Evolutionary conservation across 2,888 invertebrate genomes (phyloP), one percentile per base, ranked within the genome.

Genomic region (Chydorus sphaericus): DNA sequence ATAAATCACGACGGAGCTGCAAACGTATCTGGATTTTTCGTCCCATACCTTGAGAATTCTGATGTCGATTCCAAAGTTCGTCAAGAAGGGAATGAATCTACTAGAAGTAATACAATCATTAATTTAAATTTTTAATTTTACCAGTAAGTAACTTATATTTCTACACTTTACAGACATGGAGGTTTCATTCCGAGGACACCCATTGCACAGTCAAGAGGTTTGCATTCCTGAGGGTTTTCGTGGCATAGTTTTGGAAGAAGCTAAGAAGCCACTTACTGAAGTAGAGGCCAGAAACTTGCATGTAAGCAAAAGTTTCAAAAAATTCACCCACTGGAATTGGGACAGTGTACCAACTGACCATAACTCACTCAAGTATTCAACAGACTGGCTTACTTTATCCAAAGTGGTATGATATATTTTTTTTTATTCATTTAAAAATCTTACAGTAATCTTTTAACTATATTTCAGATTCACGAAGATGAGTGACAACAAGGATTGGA

Each of bases 291-390:
- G 58, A 20, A 74, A 72, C 60, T 69, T 77, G 50, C 71, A 73
- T 62, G 67, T 72, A 3, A 69, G 70, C 4, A 70, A 75, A 56
- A 69, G 65, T 28, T 83, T 83, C 65, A 69, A 76, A 14, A 71
- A 79, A 10, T 73, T 88, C 14, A 77, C 75, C 0, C 82, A 82
- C 64, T 90, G 89, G 89, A 88, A 89, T 65, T 88, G 86, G 78
- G 86, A 87, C 64, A 85, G 82, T 64, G 71, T 76, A 23, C 85
- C 88, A 0, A 80, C 83, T 0, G 77, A 77, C 60, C 82, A 83
- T 62, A 87, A 88, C 68, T 72, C 77, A 11, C 70, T 87, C 18
- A 67, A 72, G 0, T 77, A 81, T 63, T 81, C 84, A 0, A 64
- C 85, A 55, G 80, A 85, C 60, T 83, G 85, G 81, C 73, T 83